Conservation (phyloP, 2,797 vertebrate species). For the Atherinosoma microstoma region DNA sequence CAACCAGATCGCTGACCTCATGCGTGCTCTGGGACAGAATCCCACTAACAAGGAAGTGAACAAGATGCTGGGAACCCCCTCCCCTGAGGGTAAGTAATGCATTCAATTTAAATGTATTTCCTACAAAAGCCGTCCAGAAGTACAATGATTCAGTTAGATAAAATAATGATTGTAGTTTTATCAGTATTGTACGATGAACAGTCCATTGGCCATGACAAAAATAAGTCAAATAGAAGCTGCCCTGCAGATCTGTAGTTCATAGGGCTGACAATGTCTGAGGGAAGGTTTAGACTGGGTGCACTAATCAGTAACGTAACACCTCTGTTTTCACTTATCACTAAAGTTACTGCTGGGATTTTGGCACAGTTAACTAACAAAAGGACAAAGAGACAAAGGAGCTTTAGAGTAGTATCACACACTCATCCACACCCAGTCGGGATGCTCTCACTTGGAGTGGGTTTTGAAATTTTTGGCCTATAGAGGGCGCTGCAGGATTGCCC, state of each 20-base stretch:
- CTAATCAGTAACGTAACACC: not conserved
- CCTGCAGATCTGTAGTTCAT: not conserved
- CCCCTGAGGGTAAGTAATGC: slow-evolving; percentile 86
- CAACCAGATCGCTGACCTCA: slow-evolving; percentile 94
- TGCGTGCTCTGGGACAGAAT: slow-evolving; percentile 98
- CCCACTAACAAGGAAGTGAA: slow-evolving; percentile 96
- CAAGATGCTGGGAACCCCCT: slow-evolving; percentile 90
- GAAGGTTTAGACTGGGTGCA: not conserved
- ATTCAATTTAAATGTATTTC: not conserved
- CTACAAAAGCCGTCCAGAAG: not conserved
- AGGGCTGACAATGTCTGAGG: not conserved
- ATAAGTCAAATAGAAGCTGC: too few species aligned
- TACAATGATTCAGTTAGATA: not conserved
- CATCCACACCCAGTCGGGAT: not conserved
- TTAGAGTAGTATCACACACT: not conserved
- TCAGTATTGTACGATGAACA: not conserved
- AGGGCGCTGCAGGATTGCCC: not conserved
- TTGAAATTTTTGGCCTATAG: not conserved
- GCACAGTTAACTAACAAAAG: not conserved
- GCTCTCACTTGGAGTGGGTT: not conserved
- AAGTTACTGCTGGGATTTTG: not conserved
- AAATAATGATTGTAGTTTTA: not conserved
- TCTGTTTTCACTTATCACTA: not conserved
- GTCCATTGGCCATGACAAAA: not conserved
- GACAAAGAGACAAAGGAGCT: not conserved